Evolutionary conservation across 1,140 invertebrate genomes (phyloP).

Genomic region (Leptestheria dahalacensis): DNA sequence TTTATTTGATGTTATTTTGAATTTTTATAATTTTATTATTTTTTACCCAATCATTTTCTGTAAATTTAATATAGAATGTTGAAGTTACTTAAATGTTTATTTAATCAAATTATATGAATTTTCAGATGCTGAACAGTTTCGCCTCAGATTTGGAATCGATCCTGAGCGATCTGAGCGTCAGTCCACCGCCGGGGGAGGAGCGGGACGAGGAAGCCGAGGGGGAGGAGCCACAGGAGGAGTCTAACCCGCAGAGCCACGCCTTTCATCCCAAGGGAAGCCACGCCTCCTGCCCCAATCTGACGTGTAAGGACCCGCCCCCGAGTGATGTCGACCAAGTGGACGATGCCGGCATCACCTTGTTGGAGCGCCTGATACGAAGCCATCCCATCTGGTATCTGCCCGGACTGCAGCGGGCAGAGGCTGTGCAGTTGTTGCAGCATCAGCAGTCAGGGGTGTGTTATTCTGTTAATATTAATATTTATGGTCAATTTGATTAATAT

Average conservation of each 20-base stretch:
- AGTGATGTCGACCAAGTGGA: constrained; percentile 26
- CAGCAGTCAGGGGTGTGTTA: constrained; percentile 73
- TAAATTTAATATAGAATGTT: background rate
- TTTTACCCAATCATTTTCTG: too few species aligned
- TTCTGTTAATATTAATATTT: background rate
- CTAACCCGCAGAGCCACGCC: background rate
- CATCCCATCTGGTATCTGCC: constrained; percentile 92
- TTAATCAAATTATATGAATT: constrained; percentile 19
- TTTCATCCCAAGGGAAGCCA: background rate
- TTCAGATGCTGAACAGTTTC: constrained; percentile 51
- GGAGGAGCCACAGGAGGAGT: constrained; percentile 1
- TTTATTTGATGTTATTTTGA: too few species aligned
- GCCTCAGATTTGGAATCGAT: constrained; percentile 54
- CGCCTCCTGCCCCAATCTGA: constrained; percentile 8
- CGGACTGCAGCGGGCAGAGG: constrained; percentile 78
- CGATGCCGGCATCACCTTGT: constrained; percentile 59
- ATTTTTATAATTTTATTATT: too few species aligned
- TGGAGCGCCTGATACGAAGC: constrained; percentile 73
- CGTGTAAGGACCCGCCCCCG: constrained; percentile 7
- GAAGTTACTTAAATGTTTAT: background rate
- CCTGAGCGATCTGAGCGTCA: constrained; percentile 44
- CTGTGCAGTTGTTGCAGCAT: constrained; percentile 79
- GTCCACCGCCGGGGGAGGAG: constrained; percentile 12
- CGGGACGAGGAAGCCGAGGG: constrained; percentile 16
- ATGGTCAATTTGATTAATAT: too few species aligned